These are phyloP conservation scores for Parnassius smintheus DNA, from an alignment of 2,888 invertebrate genomes.

Conservation along the genomic window DNA sequence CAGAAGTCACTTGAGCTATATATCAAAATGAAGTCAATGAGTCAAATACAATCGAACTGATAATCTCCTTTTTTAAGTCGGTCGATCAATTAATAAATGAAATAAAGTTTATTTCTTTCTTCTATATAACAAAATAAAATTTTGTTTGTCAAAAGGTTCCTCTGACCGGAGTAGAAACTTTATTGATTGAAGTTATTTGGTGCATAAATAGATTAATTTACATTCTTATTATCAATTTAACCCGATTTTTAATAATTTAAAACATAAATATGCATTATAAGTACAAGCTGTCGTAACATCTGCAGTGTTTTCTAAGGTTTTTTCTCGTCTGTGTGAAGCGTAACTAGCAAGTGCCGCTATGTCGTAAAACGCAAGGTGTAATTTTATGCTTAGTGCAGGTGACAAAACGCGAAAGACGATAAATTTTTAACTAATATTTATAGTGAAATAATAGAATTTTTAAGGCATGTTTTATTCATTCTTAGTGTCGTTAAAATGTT, in stretches of 20 bases:
- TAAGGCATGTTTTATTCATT: constrained; percentile 22
- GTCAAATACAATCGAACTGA: no score
- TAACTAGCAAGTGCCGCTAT: constrained; percentile 42
- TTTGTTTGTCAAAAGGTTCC: no score
- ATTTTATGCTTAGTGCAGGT: constrained; percentile 55
- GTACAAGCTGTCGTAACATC: constrained; percentile 30
- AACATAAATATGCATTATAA: constrained; percentile 41
- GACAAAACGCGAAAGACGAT: constrained; percentile 40
- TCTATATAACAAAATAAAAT: no score
- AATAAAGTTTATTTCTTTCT: no score
- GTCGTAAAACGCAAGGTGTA: constrained; percentile 38
- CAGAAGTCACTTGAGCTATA: no score
- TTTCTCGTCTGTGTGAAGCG: constrained; percentile 28
- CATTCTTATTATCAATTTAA: no score
- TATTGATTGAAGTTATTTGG: no score
- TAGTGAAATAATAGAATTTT: constrained; percentile 9
- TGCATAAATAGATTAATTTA: no score
- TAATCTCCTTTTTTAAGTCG: no score
- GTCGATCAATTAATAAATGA: no score
- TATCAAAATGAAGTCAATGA: no score
- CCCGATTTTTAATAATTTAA: constrained; percentile 20
- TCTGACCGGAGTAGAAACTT: no score
- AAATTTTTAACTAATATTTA: neutral
- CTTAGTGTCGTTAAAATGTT: constrained; percentile 26
- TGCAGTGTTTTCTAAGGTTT: constrained; percentile 16